Evolutionary conservation across 2,888 invertebrate genomes (phyloP), one percentile per base, ranked within the genome.

Genomic region (Oligia latruncula): DNA sequence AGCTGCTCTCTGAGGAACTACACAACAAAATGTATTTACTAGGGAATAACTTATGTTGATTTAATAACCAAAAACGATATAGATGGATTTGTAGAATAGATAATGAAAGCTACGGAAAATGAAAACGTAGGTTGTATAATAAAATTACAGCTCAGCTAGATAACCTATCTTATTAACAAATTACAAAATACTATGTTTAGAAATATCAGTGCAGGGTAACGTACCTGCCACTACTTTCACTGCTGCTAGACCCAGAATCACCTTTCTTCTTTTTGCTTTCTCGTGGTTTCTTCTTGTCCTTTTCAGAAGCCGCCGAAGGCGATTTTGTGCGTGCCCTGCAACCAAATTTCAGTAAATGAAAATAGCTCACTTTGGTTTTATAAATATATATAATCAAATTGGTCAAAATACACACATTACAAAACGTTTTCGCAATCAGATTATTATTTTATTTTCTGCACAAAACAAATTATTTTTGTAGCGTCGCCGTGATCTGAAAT

Each of bases 1-100:
- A 98, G 91, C 98, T 98, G 92, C 98, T 98, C 80, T 98, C 98
- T 15, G 98, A 98, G 40, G 98, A 98, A 95, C 98, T 97, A 90
- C 20, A 89, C n/a, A 87, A 81, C 17, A 55, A 77, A 40, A 15
- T 77, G 6, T 20, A 71, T 71, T 23, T 49, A 40, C 5, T 29
- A 43, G 17, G 3, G 1, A 46, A 35, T 4, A 46, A 15, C 20
- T 5, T 3, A 13, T 1, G 11, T 43, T 43, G 1, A 23, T 29
- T 29, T 8, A 49, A 49, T 17, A 55, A 71, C 23, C n/a, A 20
- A n/a, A 40, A 76, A 15, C 3, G 5, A 65, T 35, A 5, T 9
- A 35, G 9, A 49, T n/a, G 4, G 60, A 40, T 15, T 9, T 46
- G 2, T n/a, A 35, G 23, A 29, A 40, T 23, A 40, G 5, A 23